A percentile compares a stretch with the other conserved stretches of the same genome.
phyloP scores from a whole-genome alignment of 2,113 vertebrate species.

The Daphoenositta chrysoptera region DNA sequence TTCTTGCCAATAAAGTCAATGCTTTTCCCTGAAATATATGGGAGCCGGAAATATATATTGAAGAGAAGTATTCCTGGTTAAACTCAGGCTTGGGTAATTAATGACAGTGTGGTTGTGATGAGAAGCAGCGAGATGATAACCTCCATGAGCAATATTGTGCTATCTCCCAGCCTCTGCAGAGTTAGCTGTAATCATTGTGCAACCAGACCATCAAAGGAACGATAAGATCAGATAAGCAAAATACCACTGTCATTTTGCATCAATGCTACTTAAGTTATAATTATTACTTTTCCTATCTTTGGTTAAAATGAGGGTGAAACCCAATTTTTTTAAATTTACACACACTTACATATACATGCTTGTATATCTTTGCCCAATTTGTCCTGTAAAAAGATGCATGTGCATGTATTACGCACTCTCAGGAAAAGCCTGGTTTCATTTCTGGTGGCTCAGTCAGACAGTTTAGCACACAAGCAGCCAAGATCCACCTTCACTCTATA shows the following conservation, averaged over 20 bases:
- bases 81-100: slow-evolving; percentile 8
- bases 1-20: slow-evolving; percentile 41
- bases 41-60: background rate
- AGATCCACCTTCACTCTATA: background rate
- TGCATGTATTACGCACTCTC: background rate
- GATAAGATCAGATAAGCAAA: slow-evolving; percentile 44
- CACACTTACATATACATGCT: background rate
- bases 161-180: background rate
- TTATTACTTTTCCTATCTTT: slow-evolving; percentile 1
- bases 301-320: background rate
- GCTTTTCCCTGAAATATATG: slow-evolving; percentile 21
- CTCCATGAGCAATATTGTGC: background rate
- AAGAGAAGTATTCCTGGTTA: slow-evolving; percentile 31
- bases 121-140: background rate
- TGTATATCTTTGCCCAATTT: background rate
- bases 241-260: slow-evolving; percentile 29
- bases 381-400: background rate
- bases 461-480: background rate
- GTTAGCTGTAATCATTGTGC: slow-evolving; percentile 17
- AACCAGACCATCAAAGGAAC: slow-evolving; percentile 39
- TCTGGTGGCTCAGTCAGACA: background rate
- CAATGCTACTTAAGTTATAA: background rate
- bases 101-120: background rate
- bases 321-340: background rate
- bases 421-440: background rate